Evolutionary conservation across 2,888 invertebrate genomes (phyloP).

Genomic region (Melanostoma mellinum): DNA sequence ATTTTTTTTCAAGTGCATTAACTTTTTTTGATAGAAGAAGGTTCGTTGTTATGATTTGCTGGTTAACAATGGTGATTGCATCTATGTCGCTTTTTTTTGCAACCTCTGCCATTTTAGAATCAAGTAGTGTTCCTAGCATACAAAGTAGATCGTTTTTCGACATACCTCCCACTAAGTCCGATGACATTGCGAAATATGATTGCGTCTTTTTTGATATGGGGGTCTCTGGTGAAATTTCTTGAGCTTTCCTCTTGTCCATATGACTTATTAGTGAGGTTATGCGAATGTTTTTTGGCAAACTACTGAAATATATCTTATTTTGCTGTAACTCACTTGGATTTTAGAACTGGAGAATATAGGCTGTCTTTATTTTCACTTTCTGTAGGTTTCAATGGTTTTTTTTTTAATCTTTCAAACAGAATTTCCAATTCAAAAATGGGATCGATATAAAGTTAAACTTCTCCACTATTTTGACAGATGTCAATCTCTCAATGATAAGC

Average conservation of each 20-base stretch:
- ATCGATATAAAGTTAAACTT: neutral
- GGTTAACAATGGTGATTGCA: neutral
- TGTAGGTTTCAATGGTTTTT: neutral
- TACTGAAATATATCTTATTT: neutral
- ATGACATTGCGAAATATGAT: neutral
- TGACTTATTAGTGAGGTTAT: neutral
- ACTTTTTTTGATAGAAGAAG: neutral
- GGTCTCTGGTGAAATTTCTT: neutral
- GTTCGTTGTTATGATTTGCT: neutral
- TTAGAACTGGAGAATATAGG: neutral
- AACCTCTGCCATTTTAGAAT: constrained; percentile 3
- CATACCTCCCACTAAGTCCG: neutral
- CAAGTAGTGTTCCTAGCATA: neutral
- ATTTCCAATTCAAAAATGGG: neutral
- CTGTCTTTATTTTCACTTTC: neutral
- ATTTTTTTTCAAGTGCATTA: neutral
- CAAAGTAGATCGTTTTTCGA: neutral
- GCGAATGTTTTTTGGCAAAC: neutral
- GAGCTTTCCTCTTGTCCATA: neutral
- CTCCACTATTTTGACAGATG: neutral
- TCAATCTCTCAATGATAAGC: too few relatives aligned
- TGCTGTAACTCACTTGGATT: neutral
- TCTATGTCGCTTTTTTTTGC: constrained; percentile 1
- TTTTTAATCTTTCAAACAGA: neutral
- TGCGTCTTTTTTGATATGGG: constrained; percentile 1